Evolutionary conservation across 2,797 vertebrate species (phyloP).

Genomic region (Otus scops): DNA sequence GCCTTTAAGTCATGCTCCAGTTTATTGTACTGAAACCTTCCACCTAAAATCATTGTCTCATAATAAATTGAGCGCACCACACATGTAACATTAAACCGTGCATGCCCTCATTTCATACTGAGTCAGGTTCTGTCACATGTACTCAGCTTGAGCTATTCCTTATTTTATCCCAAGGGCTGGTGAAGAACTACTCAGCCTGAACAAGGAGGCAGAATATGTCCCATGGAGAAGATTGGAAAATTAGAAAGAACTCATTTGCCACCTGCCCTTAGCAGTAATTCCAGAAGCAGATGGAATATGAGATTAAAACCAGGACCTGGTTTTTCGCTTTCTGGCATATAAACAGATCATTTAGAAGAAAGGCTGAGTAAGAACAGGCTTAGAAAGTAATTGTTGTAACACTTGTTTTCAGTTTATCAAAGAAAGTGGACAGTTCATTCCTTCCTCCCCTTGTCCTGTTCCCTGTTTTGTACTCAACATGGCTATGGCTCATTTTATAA

Average conservation of each 20-base stretch:
- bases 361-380: not conserved
- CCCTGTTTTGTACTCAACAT: not conserved
- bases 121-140: not conserved
- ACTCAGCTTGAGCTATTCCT: not conserved
- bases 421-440: not conserved
- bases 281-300: slow-evolving; percentile 63
- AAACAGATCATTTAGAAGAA: slow-evolving; percentile 34
- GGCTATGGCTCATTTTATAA: not conserved
- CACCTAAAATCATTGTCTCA: not conserved
- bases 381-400: not conserved
- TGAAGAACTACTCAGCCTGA: not conserved
- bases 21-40: not conserved
- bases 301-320: slow-evolving; percentile 29
- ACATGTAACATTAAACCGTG: not conserved
- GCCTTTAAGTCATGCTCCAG: not conserved
- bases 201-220: slow-evolving; percentile 21
- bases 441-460: not conserved
- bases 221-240: slow-evolving; percentile 45
- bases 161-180: not conserved
- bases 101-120: not conserved
- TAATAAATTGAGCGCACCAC: not conserved
- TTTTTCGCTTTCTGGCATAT: slow-evolving; percentile 2
- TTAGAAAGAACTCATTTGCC: slow-evolving; percentile 48
- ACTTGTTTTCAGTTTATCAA: not conserved
- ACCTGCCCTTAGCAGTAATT: slow-evolving; percentile 53